Percentiles rank a stretch among this genome's conserved stretches.
These are phyloP conservation scores for Brevimyrus niger DNA, from an alignment of 2,113 vertebrate species.

Conservation along the genomic window DNA sequence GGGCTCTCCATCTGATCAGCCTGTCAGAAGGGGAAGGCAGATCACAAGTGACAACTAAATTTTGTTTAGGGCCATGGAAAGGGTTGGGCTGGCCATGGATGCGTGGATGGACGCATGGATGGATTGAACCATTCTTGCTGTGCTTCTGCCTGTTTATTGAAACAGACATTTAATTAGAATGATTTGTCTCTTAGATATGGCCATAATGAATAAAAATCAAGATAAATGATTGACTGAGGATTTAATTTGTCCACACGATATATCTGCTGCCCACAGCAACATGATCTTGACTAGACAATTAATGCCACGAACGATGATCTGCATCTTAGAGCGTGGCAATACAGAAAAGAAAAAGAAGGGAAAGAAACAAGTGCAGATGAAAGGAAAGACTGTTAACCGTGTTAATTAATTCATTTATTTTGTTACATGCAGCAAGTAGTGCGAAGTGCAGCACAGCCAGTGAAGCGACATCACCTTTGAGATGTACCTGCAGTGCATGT, in stretches of 20 bases:
- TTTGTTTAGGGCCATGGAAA: not conserved
- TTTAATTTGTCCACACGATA: not conserved
- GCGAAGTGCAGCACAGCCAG: not conserved
- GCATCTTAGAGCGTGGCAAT: not conserved
- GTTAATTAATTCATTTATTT: constrained; percentile 24
- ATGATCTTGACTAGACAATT: not conserved
- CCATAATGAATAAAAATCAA: not conserved
- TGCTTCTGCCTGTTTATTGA: not conserved
- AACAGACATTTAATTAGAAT: not conserved
- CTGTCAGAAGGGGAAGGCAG: not conserved
- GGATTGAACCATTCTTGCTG: not conserved
- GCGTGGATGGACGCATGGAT: not conserved
- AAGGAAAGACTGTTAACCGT: not conserved
- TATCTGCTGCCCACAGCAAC: not conserved
- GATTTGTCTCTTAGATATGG: not conserved
- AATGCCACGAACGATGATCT: not conserved
- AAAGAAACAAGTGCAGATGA: not conserved
- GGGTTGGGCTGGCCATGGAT: not conserved
- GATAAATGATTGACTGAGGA: not conserved
- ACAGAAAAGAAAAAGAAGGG: not conserved
- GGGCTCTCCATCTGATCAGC: not conserved
- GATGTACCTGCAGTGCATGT: not conserved
- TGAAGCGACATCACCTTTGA: not conserved
- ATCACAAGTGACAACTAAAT: not conserved
- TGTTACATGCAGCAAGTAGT: not conserved